Percentiles rank a stretch among this genome's conserved stretches.
phyloP scores from a whole-genome alignment of 2,888 invertebrate species.

The Trachelus troglodyta region DNA sequence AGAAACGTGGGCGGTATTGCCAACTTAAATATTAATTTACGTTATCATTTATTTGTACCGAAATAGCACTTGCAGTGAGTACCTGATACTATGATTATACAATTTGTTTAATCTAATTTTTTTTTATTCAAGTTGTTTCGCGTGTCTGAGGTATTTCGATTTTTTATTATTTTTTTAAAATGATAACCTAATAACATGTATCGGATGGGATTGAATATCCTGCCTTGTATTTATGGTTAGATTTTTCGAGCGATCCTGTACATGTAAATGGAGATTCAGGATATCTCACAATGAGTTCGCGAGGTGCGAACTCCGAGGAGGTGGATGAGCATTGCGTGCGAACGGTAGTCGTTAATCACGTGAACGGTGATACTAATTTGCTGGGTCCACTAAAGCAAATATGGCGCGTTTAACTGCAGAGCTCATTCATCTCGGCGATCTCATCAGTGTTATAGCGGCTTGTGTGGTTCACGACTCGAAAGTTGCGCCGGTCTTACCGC shows the following conservation, averaged over 20 bases:
- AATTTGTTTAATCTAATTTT: not conserved
- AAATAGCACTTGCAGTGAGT: not conserved
- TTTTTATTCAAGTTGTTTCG: not conserved
- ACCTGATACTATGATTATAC: not conserved
- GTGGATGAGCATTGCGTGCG: conserved; percentile 4
- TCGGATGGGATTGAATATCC: not conserved
- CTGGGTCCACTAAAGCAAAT: conserved; percentile 9
- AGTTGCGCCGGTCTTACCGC: conserved; percentile 21
- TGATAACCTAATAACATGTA: not conserved
- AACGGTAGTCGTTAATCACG: conserved; percentile 15
- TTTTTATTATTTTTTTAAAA: not conserved
- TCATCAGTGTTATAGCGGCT: conserved; percentile 28
- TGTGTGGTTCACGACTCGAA: conserved; percentile 37
- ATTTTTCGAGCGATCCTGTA: not conserved
- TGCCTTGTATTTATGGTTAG: not conserved
- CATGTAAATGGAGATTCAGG: not conserved
- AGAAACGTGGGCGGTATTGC: not conserved
- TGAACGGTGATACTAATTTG: conserved; percentile 21
- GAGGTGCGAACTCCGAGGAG: not conserved
- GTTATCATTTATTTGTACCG: not conserved
- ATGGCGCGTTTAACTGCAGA: conserved; percentile 16
- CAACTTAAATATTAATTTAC: not conserved
- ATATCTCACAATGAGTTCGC: not conserved
- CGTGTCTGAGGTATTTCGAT: not conserved
- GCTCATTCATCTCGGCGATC: conserved; percentile 30